A percentile compares a stretch with the other conserved stretches of the same genome.
These are phyloP conservation scores for Etheostoma nigrum DNA, from an alignment of 2,797 vertebrate genomes.

Conservation along the genomic window DNA sequence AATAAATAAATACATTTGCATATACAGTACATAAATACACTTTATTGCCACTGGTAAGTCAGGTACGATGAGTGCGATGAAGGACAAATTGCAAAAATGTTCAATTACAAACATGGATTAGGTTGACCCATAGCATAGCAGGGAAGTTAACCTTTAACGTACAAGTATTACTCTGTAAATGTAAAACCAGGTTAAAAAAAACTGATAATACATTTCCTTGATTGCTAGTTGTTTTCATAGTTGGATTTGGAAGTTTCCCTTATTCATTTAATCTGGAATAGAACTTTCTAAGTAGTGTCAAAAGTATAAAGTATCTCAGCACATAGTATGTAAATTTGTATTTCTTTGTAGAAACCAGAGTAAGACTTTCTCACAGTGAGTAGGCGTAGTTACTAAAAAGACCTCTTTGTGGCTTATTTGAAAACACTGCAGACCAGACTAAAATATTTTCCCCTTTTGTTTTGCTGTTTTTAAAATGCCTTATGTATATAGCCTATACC, in stretches of 20 bases:
- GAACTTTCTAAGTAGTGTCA: neutral
- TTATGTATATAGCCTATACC: too few species aligned
- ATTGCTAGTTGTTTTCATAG: neutral
- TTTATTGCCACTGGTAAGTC: neutral
- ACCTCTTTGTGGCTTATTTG: conserved; percentile 34
- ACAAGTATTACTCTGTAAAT: conserved; percentile 21
- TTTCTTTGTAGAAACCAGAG: neutral
- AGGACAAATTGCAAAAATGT: conserved; percentile 1
- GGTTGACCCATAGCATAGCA: neutral
- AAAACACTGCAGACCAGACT: conserved; percentile 38
- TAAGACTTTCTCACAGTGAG: conserved; percentile 33
- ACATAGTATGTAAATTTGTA: neutral
- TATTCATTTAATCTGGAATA: neutral
- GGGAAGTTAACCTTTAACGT: conserved; percentile 48
- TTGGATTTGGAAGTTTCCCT: neutral
- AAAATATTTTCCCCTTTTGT: conserved; percentile 8
- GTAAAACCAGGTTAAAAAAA: conserved; percentile 43
- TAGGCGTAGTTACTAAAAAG: conserved; percentile 28
- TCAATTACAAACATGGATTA: neutral
- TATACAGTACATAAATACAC: too few species aligned
- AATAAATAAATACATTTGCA: too few species aligned
- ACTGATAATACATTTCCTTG: conserved; percentile 28
- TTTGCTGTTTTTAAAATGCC: too few species aligned
- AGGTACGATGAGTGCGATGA: neutral
- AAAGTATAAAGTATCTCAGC: neutral